phyloP scores from a whole-genome alignment of 1,140 invertebrate genomes.

The Lordiphosa collinella region DNA sequence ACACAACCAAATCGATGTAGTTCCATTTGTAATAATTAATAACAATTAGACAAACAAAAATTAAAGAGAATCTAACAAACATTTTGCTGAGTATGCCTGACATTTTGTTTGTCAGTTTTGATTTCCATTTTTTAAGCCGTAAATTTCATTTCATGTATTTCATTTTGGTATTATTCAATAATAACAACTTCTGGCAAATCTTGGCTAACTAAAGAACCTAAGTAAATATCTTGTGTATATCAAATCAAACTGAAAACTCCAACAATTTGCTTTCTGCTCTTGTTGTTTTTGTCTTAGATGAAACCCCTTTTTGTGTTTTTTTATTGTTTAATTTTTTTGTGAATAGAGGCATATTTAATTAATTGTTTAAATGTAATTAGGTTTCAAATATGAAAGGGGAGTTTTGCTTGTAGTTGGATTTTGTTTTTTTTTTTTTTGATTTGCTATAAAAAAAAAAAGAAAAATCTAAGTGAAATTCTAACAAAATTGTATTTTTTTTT shows the following conservation, averaged over 20 bases:
- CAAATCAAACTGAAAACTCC: conserved; percentile 25
- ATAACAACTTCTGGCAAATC: conserved; percentile 44
- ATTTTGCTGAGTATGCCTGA: conserved; percentile 14
- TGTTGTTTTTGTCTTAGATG: conserved; percentile 61
- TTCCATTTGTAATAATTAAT: conserved; percentile 50
- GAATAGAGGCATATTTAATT: too few species aligned
- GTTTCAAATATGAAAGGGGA: conserved; percentile 59
- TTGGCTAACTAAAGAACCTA: conserved; percentile 66
- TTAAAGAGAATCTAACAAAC: conserved; percentile 51
- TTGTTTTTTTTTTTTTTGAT: neutral
- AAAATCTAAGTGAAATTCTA: conserved; percentile 61
- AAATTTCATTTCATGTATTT: conserved; percentile 35
- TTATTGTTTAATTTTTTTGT: conserved; percentile 52
- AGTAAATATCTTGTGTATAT: conserved; percentile 4
- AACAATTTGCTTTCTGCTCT: conserved; percentile 37
- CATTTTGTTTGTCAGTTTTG: too few species aligned
- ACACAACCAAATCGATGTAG: conserved; percentile 78
- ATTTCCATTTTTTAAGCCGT: conserved; percentile 44
- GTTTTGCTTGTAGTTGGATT: conserved; percentile 27
- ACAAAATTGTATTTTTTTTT: conserved; percentile 48
- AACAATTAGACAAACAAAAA: conserved; percentile 47
- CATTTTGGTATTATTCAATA: conserved; percentile 42
- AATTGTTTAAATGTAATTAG: conserved; percentile 61
- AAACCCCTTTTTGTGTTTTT: conserved; percentile 76
- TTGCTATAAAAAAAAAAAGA: conserved; percentile 28